Conservation (phyloP, 1,140 invertebrate species). For the Hyles vespertilio region DNA sequence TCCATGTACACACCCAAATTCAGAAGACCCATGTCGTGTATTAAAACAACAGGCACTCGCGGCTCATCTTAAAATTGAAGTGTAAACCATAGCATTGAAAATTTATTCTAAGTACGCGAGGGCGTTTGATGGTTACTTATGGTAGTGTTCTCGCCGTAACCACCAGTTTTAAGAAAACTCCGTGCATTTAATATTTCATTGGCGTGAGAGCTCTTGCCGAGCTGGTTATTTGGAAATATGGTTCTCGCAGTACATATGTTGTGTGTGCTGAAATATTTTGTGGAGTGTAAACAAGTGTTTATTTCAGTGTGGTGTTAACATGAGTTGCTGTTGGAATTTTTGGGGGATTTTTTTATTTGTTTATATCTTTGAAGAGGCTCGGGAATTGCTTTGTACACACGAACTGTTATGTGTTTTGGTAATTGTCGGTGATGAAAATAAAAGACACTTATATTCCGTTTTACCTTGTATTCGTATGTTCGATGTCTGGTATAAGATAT, state of each 20-base stretch:
- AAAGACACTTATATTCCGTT: no score
- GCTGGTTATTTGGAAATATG: constrained; percentile 24
- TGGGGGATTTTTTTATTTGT: constrained; percentile 12
- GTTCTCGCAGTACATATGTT: constrained; percentile 34
- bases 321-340: constrained; percentile 42
- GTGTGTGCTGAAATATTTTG: constrained; percentile 50
- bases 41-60: background rate
- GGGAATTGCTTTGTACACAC: constrained; percentile 1
- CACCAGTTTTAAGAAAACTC: constrained; percentile 35
- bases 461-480: no score
- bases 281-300: constrained; percentile 54
- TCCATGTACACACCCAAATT: constrained; percentile 25
- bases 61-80: constrained; percentile 3
- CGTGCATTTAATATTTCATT: background rate
- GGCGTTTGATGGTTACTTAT: constrained; percentile 61
- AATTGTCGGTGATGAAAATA: no score
- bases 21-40: no score
- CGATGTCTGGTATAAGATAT: no score
- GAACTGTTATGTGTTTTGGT: no score
- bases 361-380: constrained; percentile 1
- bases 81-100: constrained; percentile 54
- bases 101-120: constrained; percentile 67
- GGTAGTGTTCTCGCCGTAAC: constrained; percentile 37
- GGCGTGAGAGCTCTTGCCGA: background rate
- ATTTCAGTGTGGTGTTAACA: constrained; percentile 51